Conservation (phyloP, 2,113 vertebrate genomes). For the Erythrolamprus reginae region DNA sequence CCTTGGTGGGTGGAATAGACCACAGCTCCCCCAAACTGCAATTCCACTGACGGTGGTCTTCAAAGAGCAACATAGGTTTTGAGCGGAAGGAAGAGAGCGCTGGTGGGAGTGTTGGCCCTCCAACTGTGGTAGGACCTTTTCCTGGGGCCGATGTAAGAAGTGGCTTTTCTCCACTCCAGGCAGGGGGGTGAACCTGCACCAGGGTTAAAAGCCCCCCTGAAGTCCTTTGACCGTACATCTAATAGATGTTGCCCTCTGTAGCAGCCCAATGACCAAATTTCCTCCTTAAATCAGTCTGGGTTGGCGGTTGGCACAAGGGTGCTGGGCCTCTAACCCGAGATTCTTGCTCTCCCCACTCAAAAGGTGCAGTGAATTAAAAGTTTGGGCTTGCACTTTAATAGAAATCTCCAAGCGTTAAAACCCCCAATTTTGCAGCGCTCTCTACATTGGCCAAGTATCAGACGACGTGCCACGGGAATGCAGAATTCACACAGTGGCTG, state of each 20-base stretch:
- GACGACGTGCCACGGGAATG: slow-evolving; percentile 56
- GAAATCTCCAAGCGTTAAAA: slow-evolving; percentile 61
- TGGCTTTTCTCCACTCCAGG: slow-evolving; percentile 62
- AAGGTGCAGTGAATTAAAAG: slow-evolving; percentile 47
- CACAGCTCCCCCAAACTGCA: slow-evolving; percentile 69
- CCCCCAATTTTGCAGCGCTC: slow-evolving; percentile 51
- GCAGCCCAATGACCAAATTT: slow-evolving; percentile 63
- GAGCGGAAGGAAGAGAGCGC: slow-evolving; percentile 62
- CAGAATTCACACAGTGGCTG: slow-evolving; percentile 47
- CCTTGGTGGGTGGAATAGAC: slow-evolving; percentile 61
- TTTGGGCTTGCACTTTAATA: slow-evolving; percentile 72
- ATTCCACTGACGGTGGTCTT: slow-evolving; percentile 76
- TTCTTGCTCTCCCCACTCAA: slow-evolving; percentile 31
- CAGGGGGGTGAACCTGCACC: slow-evolving; percentile 58
- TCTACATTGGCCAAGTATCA: slow-evolving; percentile 50
- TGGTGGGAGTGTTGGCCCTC: slow-evolving; percentile 48
- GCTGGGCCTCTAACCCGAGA: slow-evolving; percentile 31
- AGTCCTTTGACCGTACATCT: slow-evolving; percentile 75
- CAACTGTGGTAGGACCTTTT: slow-evolving; percentile 57
- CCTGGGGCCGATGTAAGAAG: slow-evolving; percentile 61
- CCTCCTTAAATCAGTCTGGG: slow-evolving; percentile 64
- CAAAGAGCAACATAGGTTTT: slow-evolving; percentile 69
- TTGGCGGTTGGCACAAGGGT: slow-evolving; percentile 53
- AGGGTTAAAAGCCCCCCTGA: slow-evolving; percentile 74
- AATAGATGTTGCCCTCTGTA: slow-evolving; percentile 53